Percentiles rank a stretch among this genome's conserved stretches.
Conservation (phyloP, 2,797 vertebrate species). For the Hippoglossus hippoglossus region DNA sequence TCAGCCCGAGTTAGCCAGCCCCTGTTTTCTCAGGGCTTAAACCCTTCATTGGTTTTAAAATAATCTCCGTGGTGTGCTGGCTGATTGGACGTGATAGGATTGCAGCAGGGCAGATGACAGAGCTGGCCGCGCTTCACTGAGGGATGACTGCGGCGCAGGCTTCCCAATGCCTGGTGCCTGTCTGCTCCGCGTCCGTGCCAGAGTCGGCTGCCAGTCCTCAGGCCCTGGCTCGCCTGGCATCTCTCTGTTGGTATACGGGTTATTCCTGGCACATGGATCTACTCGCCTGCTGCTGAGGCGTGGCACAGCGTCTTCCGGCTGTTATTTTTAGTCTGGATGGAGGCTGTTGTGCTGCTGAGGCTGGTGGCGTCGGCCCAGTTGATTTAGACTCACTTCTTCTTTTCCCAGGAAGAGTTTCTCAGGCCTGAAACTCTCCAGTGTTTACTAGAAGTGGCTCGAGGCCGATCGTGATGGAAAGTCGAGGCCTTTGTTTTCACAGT, state of each 20-base stretch:
- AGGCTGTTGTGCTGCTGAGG: slow-evolving; percentile 22
- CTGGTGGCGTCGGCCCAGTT: slow-evolving; percentile 44
- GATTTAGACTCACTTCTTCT: slow-evolving; percentile 27
- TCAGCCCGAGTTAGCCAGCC: slow-evolving; percentile 24
- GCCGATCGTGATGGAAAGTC: too few relatives aligned
- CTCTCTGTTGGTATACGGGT: slow-evolving; percentile 50
- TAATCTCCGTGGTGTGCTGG: slow-evolving; percentile 50
- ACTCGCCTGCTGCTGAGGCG: slow-evolving; percentile 53
- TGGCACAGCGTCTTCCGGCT: slow-evolving; percentile 59
- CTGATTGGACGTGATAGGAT: slow-evolving; percentile 63
- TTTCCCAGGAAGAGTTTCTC: slow-evolving; percentile 33
- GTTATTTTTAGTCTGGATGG: slow-evolving; percentile 71
- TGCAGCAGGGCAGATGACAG: slow-evolving; percentile 60
- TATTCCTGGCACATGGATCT: slow-evolving; percentile 72
- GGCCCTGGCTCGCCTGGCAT: slow-evolving; percentile 65
- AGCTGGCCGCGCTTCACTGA: slow-evolving; percentile 55
- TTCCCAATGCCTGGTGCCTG: slow-evolving; percentile 59
- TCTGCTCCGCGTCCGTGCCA: slow-evolving; percentile 59
- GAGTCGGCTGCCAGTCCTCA: slow-evolving; percentile 50
- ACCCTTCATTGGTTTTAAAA: slow-evolving; percentile 39
- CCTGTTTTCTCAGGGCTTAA: slow-evolving; percentile 31
- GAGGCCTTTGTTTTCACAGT: not conserved
- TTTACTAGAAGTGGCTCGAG: slow-evolving; percentile 3
- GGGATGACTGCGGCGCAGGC: slow-evolving; percentile 48
- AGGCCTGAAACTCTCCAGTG: not conserved